Conservation (phyloP, 1,140 invertebrate species). For the Drosophila mayri region DNA sequence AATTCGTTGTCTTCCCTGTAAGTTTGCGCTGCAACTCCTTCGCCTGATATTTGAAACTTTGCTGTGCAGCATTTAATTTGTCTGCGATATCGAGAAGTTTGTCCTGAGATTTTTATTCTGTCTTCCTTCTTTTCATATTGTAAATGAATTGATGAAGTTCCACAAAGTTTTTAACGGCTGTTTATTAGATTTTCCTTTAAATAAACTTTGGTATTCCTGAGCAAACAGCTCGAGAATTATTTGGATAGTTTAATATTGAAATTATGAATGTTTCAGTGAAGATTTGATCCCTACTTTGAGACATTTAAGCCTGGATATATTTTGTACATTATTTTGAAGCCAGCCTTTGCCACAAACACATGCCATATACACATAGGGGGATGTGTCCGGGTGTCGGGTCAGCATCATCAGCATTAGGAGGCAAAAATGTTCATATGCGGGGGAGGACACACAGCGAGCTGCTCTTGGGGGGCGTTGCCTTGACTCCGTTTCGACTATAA, state of each 20-base stretch:
- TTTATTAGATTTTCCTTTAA: slow-evolving; percentile 18
- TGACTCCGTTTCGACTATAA: slow-evolving; percentile 57
- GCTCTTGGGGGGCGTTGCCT: slow-evolving; percentile 42
- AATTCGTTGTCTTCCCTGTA: slow-evolving; percentile 14
- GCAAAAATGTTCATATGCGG: slow-evolving; percentile 40
- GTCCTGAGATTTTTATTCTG: slow-evolving; percentile 56
- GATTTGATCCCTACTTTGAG: background rate
- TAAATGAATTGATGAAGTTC: slow-evolving; percentile 51
- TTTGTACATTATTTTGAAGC: background rate
- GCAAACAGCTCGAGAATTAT: background rate
- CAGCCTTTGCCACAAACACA: background rate
- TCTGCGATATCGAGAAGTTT: slow-evolving; percentile 59
- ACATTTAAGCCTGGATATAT: slow-evolving; percentile 2
- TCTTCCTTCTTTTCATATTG: slow-evolving; percentile 21
- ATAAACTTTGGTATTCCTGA: background rate
- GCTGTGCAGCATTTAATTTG: slow-evolving; percentile 70
- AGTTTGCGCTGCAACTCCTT: slow-evolving; percentile 36
- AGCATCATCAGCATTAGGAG: slow-evolving; percentile 69
- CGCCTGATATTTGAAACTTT: slow-evolving; percentile 59
- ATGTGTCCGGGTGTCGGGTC: slow-evolving; percentile 7
- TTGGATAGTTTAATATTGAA: slow-evolving; percentile 2
- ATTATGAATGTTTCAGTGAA: slow-evolving; percentile 4
- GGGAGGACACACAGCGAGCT: background rate
- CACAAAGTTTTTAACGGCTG: slow-evolving; percentile 19
- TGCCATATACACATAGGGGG: background rate